Evolutionary conservation across 2,888 invertebrate genomes (phyloP), one percentile per base, ranked within the genome.

Genomic region (Sphaerophoria taeniata): DNA sequence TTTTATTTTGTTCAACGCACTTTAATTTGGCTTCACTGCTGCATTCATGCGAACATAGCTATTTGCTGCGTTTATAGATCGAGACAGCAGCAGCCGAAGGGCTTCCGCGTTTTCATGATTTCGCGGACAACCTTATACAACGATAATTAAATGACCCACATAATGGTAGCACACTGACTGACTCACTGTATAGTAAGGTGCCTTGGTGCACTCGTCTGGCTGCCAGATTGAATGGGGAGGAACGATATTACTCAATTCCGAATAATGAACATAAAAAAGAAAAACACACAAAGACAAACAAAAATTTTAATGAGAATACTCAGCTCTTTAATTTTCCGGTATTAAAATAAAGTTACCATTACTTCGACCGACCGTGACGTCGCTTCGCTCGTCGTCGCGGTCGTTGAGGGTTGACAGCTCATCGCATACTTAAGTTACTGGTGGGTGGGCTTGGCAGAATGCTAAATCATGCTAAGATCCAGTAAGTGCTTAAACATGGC

Each of bases 121-220:
- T 45, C 58, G 58, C 39, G 56, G 58, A 72, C 65, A 43, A 47
- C 74, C 75, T 75, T 75, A 65, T 75, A 70, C 56, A 63, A 56
- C 49, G 43, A 75, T 81, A 81, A 81, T 81, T 75, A 81, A 81
- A 81, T 81, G 80, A 81, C 80, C 80, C 80, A 81, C 70, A 81
- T 75, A 75, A 81, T 75, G 60, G 70, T 43, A 31, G 60, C 16
- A 12, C 9, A 12, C 43, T 24, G 24, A 24, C 24, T 24, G 24
- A 24, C 39, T 31, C 24, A 60, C 75, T 71, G 56, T 71, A 75
- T 63, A 24, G 1, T 2, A 2, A 24, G 24, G 2, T 2, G 24
- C 1, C 24, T 24, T 24, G 24, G 24, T 24, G 24, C 24, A 24
- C 24, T 1, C 24, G 1, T 1, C 24, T 24, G 2, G 1, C 2